Evolutionary conservation across 2,888 invertebrate species (phyloP).

Genomic region (Cabera pusaria): DNA sequence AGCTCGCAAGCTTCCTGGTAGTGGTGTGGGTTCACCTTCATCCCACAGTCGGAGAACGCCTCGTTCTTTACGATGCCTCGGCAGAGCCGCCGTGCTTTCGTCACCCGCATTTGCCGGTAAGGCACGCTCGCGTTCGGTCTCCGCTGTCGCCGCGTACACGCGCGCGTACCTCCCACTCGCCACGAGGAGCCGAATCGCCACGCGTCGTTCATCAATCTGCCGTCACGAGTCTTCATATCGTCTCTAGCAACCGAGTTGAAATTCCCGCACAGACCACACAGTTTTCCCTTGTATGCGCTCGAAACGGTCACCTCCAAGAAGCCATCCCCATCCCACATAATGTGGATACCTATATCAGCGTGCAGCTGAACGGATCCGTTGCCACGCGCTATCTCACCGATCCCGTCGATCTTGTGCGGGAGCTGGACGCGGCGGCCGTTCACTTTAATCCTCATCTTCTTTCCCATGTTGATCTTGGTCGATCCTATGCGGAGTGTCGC

Average conservation of each 20-base stretch:
- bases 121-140: conserved; percentile 66
- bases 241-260: conserved; percentile 94
- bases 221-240: conserved; percentile 90
- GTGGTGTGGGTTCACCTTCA: conserved; percentile 90
- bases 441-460: conserved; percentile 93
- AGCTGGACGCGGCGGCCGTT: conserved; percentile 89
- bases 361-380: conserved; percentile 87
- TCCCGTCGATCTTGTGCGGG: conserved; percentile 85
- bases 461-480: conserved; percentile 92
- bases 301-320: conserved; percentile 94
- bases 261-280: conserved; percentile 97
- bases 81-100: conserved; percentile 75
- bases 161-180: conserved; percentile 92
- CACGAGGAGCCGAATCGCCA: conserved; percentile 94
- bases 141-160: conserved; percentile 85
- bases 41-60: conserved; percentile 90
- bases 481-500: conserved; percentile 90
- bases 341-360: conserved; percentile 90
- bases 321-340: conserved; percentile 97
- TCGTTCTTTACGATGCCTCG: conserved; percentile 75
- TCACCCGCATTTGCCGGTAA: conserved; percentile 73
- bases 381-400: conserved; percentile 85
- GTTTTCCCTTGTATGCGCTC: conserved; percentile 86
- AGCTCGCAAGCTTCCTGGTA: conserved; percentile 94
- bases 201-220: conserved; percentile 85